phyloP scores from a whole-genome alignment of 2,888 invertebrate genomes.

The Aspidapion aeneum region DNA sequence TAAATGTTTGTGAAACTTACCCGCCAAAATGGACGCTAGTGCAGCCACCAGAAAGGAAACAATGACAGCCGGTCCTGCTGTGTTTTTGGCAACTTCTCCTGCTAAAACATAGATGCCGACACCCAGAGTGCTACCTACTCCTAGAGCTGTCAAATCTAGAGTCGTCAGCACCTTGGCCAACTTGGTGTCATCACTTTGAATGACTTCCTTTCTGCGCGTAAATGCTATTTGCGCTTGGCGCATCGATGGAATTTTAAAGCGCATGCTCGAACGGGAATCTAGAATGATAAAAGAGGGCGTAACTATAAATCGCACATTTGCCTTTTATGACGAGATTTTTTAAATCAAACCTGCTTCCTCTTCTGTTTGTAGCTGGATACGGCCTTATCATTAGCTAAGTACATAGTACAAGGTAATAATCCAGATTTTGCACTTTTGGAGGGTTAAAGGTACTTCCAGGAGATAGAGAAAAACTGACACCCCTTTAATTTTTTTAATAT shows the following conservation, averaged over 20 bases:
- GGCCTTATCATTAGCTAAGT: too few relatives aligned
- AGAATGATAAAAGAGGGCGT: conserved; percentile 13
- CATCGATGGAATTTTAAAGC: conserved; percentile 31
- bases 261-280: conserved; percentile 30
- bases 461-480: too few relatives aligned
- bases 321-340: too few relatives aligned
- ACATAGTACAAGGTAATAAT: too few relatives aligned
- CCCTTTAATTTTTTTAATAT: too few relatives aligned
- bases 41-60: conserved; percentile 88
- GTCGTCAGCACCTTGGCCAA: conserved; percentile 74
- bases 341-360: too few relatives aligned
- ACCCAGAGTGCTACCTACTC: conserved; percentile 79
- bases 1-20: conserved; percentile 47
- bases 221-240: conserved; percentile 35
- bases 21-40: conserved; percentile 85
- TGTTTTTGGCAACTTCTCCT: conserved; percentile 75
- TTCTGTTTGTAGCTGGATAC: too few relatives aligned
- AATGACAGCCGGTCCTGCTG: conserved; percentile 83
- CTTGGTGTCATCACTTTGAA: conserved; percentile 48
- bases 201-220: conserved; percentile 48
- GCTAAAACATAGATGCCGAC: conserved; percentile 90
- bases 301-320: neutral
- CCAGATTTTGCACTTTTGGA: too few relatives aligned
- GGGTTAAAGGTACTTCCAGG: too few relatives aligned
- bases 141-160: conserved; percentile 79